Percentiles rank a stretch among this genome's conserved stretches.
Evolutionary conservation across 2,113 vertebrate species (phyloP).

Genomic region (Cebidichthys violaceus): DNA sequence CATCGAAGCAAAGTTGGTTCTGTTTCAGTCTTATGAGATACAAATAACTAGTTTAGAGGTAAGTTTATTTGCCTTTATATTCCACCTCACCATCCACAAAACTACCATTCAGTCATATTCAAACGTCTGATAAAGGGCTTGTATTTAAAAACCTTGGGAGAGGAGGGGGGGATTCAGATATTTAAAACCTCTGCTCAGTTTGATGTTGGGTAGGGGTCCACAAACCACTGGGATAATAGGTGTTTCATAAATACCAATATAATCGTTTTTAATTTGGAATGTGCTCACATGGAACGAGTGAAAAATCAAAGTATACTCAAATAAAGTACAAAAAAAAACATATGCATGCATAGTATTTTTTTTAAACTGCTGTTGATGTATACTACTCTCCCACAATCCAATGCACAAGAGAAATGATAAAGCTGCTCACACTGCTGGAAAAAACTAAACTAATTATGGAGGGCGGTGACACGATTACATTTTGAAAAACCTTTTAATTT

Average conservation of each 20-base stretch:
- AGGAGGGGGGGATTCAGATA: not conserved
- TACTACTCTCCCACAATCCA: not conserved
- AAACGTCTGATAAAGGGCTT: not conserved
- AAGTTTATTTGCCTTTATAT: not conserved
- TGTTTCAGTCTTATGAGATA: not conserved
- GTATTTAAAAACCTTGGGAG: not conserved
- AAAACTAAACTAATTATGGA: not conserved
- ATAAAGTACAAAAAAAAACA: not conserved
- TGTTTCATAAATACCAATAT: not conserved
- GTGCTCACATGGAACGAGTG: not conserved
- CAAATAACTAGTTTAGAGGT: not conserved
- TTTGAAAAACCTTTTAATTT: not conserved
- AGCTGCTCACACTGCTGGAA: not conserved
- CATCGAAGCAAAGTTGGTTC: not conserved
- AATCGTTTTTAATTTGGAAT: too few species aligned
- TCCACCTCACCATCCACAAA: not conserved
- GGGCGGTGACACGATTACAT: not conserved
- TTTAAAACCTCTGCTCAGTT: not conserved
- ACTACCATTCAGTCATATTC: not conserved
- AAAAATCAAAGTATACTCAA: not conserved
- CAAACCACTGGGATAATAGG: too few species aligned
- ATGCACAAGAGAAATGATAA: not conserved
- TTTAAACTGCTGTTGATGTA: not conserved
- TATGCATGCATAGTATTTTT: not conserved
- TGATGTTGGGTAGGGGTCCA: not conserved